A percentile compares a stretch with the other conserved stretches of the same genome.
Conservation (phyloP, 1,140 invertebrate species). For the Oncopeltus fasciatus region DNA sequence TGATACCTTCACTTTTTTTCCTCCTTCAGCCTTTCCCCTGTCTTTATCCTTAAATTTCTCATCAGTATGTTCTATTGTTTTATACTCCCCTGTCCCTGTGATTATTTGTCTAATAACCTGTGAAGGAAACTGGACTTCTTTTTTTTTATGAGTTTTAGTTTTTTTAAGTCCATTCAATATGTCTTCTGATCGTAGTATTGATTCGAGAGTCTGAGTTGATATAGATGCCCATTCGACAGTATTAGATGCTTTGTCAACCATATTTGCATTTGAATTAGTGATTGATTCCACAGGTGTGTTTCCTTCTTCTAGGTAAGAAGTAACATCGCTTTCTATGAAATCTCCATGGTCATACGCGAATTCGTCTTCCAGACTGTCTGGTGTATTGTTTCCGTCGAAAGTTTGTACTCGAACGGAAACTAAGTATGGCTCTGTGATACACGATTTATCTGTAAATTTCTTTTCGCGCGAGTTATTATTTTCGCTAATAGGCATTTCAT, state of each 20-base stretch:
- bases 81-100: not conserved
- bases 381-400: not conserved
- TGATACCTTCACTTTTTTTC: not conserved
- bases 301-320: not conserved
- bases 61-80: not conserved
- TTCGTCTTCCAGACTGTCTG: not conserved
- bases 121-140: not conserved
- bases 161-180: not conserved
- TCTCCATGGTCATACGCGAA: not conserved
- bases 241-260: constrained; percentile 12
- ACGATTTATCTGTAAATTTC: not conserved
- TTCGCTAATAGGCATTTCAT: not conserved
- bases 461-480: not conserved
- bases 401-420: constrained; percentile 8
- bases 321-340: not conserved
- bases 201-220: not conserved
- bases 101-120: constrained; percentile 3
- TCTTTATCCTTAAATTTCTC: not conserved
- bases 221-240: not conserved
- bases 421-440: constrained; percentile 8
- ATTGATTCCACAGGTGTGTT: not conserved
- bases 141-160: not conserved
- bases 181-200: not conserved
- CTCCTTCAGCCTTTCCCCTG: not conserved
- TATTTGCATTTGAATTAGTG: not conserved